These are phyloP conservation scores for Eubucco bourcierii DNA, from an alignment of 2,113 vertebrate genomes.

Conservation along the genomic window DNA sequence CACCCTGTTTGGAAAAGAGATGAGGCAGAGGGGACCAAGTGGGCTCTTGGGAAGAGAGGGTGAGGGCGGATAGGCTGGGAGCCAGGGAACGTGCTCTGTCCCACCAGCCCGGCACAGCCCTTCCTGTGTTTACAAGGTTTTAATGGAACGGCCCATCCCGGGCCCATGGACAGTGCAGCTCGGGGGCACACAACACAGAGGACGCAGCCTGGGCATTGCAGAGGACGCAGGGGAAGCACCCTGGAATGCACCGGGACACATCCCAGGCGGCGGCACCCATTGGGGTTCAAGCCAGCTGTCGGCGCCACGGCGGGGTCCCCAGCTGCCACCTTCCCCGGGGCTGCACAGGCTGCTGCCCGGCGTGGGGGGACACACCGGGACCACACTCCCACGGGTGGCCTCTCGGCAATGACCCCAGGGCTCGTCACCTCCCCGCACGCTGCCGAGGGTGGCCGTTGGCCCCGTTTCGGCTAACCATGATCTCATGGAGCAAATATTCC, in stretches of 20 bases:
- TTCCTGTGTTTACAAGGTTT: slow-evolving; percentile 44
- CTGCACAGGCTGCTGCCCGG: not conserved
- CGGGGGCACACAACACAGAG: not conserved
- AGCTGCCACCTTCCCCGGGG: fast-evolving
- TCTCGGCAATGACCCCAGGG: not conserved
- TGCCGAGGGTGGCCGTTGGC: not conserved
- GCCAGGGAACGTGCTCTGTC: not conserved
- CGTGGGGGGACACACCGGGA: fast-evolving
- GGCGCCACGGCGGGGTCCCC: not conserved
- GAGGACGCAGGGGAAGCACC: not conserved
- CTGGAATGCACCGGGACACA: fast-evolving
- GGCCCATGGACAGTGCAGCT: fast-evolving
- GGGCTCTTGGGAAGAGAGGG: fast-evolving
- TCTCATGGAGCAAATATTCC: slow-evolving; percentile 63
- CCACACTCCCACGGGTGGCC: not conserved
- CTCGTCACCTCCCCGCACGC: not conserved
- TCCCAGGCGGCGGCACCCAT: not conserved
- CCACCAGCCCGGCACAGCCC: not conserved
- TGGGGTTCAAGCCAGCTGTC: fast-evolving
- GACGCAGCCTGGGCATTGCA: not conserved
- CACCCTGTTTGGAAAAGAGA: not conserved
- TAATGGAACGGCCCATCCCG: not conserved
- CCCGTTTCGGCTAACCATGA: slow-evolving; percentile 27
- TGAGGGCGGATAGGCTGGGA: not conserved
- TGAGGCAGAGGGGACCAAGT: fast-evolving